Percentiles rank a stretch among this genome's conserved stretches.
These are phyloP conservation scores for Orthosia gothica DNA, from an alignment of 2,888 invertebrate genomes.

Conservation along the genomic window DNA sequence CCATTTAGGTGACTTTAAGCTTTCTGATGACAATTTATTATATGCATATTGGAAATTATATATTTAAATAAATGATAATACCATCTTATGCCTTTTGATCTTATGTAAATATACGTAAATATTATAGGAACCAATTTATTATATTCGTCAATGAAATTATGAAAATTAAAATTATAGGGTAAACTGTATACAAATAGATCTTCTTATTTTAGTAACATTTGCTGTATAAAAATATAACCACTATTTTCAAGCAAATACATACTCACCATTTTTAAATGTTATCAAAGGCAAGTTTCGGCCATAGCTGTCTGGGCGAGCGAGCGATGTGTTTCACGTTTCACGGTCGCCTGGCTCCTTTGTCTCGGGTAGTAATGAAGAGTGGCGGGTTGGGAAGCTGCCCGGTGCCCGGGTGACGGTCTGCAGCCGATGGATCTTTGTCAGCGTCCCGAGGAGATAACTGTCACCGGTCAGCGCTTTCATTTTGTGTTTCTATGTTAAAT, in stretches of 20 bases:
- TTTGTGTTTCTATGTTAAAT: conserved; percentile 11
- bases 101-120: background rate
- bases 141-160: background rate
- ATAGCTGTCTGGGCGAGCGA: conserved; percentile 23
- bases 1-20: too few relatives aligned
- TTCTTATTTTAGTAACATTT: background rate
- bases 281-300: conserved; percentile 22
- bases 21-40: too few relatives aligned
- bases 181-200: background rate
- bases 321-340: conserved; percentile 44
- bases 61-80: too few relatives aligned
- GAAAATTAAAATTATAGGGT: background rate
- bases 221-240: background rate
- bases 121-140: background rate
- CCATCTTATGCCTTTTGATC: background rate
- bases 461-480: conserved; percentile 9
- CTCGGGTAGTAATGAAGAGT: conserved; percentile 60
- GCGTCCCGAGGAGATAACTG: conserved; percentile 45
- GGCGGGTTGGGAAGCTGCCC: conserved; percentile 49
- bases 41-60: too few relatives aligned
- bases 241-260: background rate
- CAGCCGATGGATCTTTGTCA: conserved; percentile 33
- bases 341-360: conserved; percentile 61
- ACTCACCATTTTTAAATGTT: background rate
- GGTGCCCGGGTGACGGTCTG: conserved; percentile 19